Evolutionary conservation across 2,888 invertebrate genomes (phyloP).

Genomic region (Acrobasis repandana): DNA sequence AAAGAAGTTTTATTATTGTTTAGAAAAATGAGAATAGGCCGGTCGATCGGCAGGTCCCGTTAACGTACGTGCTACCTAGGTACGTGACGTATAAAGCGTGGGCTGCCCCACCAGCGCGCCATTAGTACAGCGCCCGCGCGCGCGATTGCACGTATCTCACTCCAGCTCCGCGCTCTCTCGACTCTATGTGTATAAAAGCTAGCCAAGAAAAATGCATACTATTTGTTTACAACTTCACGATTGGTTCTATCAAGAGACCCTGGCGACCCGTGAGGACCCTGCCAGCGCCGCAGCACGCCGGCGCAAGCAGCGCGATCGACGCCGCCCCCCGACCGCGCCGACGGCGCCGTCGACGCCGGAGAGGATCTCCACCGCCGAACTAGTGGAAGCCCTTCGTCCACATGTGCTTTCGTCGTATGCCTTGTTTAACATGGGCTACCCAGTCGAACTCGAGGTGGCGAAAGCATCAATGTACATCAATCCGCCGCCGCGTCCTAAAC

Average conservation of each 20-base stretch:
- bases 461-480: conserved; percentile 85
- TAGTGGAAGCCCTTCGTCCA: conserved; percentile 82
- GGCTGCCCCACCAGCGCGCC: conserved; percentile 77
- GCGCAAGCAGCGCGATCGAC: conserved; percentile 66
- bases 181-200: conserved; percentile 80
- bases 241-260: conserved; percentile 79
- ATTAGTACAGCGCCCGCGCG: conserved; percentile 79
- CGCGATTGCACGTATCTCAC: conserved; percentile 76
- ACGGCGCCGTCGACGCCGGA: conserved; percentile 74
- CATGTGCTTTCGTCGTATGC: conserved; percentile 85
- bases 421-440: conserved; percentile 87
- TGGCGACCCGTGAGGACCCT: conserved; percentile 64
- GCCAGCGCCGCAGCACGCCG: conserved; percentile 70
- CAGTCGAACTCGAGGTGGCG: conserved; percentile 85
- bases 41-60: conserved; percentile 79
- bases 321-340: conserved; percentile 73
- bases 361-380: conserved; percentile 81
- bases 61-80: conserved; percentile 75
- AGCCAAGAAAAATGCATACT: conserved; percentile 69
- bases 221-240: conserved; percentile 71
- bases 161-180: conserved; percentile 72
- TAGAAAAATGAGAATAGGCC: conserved; percentile 80
- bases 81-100: conserved; percentile 75
- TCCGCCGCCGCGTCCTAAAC: conserved; percentile 75
- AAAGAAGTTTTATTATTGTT: conserved; percentile 69